phyloP scores from a whole-genome alignment of 2,888 invertebrate species.

The Leucophenga maculata region DNA sequence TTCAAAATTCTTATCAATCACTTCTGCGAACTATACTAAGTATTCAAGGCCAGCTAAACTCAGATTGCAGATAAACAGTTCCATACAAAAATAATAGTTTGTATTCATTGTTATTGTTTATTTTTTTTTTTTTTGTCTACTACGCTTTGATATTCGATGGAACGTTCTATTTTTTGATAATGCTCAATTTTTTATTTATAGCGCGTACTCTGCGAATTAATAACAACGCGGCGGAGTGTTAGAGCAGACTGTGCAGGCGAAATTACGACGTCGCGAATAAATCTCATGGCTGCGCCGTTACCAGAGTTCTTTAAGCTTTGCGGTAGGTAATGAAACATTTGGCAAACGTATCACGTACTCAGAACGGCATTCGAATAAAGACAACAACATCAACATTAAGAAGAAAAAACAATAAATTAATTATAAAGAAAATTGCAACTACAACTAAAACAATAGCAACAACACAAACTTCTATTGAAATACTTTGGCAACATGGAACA shows the following conservation, averaged over 20 bases:
- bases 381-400: constrained; percentile 1
- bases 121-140: neutral
- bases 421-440: constrained; percentile 7
- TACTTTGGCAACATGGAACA: constrained; percentile 21
- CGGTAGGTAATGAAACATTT: constrained; percentile 55
- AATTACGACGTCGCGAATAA: constrained; percentile 8
- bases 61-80: neutral
- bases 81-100: neutral
- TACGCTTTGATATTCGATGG: neutral
- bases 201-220: constrained; percentile 50
- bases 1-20: no score
- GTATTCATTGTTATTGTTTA: neutral
- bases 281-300: constrained; percentile 19
- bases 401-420: constrained; percentile 13
- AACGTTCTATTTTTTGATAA: constrained; percentile 32
- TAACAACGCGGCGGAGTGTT: constrained; percentile 38
- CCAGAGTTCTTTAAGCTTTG: constrained; percentile 24
- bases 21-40: neutral
- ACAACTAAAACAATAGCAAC: constrained; percentile 26
- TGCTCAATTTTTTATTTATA: constrained; percentile 58
- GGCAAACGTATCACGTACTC: constrained; percentile 52
- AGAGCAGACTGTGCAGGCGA: neutral
- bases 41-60: neutral
- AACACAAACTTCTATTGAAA: constrained; percentile 41
- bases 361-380: constrained; percentile 13